A percentile compares a stretch with the other conserved stretches of the same genome.
phyloP scores from a whole-genome alignment of 2,888 invertebrate genomes.

The Teleogryllus oceanicus region DNA sequence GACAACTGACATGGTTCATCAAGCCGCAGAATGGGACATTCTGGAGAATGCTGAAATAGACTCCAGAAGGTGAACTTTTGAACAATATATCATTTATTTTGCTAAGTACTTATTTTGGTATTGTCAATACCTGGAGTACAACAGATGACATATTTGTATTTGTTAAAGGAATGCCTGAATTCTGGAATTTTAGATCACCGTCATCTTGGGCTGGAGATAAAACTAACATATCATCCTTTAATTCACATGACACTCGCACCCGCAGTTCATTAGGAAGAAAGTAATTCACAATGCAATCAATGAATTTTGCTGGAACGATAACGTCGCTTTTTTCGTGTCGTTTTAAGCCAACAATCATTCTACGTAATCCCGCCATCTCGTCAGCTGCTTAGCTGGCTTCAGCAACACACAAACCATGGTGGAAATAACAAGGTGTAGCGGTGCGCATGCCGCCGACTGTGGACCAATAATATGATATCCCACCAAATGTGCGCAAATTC shows the following conservation, averaged over 20 bases:
- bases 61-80: conserved; percentile 20
- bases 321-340: conserved; percentile 27
- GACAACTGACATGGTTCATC: conserved; percentile 25
- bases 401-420: background rate
- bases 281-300: conserved; percentile 35
- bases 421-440: too few species aligned
- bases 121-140: background rate
- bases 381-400: background rate
- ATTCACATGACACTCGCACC: conserved; percentile 28
- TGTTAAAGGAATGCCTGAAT: background rate
- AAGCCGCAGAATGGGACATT: conserved; percentile 37
- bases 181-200: background rate
- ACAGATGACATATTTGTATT: background rate
- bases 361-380: background rate
- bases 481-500: too few species aligned
- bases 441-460: too few species aligned
- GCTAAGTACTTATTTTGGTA: background rate
- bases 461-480: too few species aligned
- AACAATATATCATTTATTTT: background rate
- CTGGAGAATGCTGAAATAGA: conserved; percentile 38
- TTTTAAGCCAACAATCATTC: conserved; percentile 32
- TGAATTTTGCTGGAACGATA: conserved; percentile 29
- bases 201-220: conserved; percentile 26
- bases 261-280: conserved; percentile 30
- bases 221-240: conserved; percentile 33